Conservation (phyloP, 2,888 invertebrate genomes). For the Trachelus tabidus region DNA sequence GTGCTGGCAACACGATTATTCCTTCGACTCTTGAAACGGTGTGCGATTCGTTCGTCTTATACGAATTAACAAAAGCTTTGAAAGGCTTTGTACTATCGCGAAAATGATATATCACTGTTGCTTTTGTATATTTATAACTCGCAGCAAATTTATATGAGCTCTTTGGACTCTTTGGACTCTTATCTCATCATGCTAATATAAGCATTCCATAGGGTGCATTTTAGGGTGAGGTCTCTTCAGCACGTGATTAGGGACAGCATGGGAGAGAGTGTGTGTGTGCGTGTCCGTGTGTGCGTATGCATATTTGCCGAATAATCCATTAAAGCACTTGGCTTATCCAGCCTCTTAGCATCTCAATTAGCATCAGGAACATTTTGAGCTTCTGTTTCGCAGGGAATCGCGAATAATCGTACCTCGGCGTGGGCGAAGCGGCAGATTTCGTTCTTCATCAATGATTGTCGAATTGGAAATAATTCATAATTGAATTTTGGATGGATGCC, state of each 20-base stretch:
- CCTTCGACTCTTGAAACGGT: background rate
- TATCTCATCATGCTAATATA: background rate
- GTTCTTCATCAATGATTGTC: background rate
- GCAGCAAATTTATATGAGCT: constrained; percentile 24
- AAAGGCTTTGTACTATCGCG: constrained; percentile 36
- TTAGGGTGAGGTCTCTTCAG: background rate
- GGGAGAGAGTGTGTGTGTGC: background rate
- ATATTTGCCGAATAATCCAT: background rate
- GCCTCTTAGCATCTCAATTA: background rate
- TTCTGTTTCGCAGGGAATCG: too few species aligned
- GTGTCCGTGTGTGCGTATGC: background rate
- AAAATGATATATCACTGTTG: constrained; percentile 41
- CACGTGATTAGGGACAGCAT: background rate
- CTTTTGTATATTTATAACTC: constrained; percentile 52
- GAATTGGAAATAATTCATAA: too few species aligned
- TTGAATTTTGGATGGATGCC: constrained; percentile 24
- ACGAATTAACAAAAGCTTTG: background rate
- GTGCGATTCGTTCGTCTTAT: background rate
- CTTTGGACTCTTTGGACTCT: constrained; percentile 1
- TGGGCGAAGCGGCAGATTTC: background rate
- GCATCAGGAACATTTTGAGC: background rate
- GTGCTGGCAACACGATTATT: background rate
- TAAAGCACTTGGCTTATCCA: background rate
- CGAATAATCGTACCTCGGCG: background rate
- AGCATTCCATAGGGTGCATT: background rate